Evolutionary conservation across 1,140 invertebrate species (phyloP).

Genomic region (Stegodyphus dumicola): DNA sequence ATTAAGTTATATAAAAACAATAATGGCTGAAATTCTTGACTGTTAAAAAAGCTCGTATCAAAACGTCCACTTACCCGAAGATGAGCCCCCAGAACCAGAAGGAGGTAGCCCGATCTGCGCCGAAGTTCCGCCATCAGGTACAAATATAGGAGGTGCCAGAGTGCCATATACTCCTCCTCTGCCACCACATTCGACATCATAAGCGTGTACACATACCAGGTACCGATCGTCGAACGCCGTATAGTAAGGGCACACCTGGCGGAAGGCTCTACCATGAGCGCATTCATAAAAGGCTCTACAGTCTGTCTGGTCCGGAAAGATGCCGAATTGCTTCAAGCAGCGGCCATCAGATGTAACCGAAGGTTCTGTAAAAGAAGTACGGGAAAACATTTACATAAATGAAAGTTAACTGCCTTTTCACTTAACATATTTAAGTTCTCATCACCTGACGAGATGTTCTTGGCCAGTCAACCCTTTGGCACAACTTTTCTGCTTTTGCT

Average conservation of each 20-base stretch:
- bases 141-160: slow-evolving; percentile 27
- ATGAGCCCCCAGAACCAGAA: slow-evolving; percentile 11
- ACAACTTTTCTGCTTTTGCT: too few species aligned
- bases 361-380: slow-evolving; percentile 13
- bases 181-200: slow-evolving; percentile 42
- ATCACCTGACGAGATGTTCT: too few species aligned
- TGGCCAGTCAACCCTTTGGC: too few species aligned
- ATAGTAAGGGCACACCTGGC: slow-evolving; percentile 93
- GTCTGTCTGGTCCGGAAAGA: slow-evolving; percentile 89
- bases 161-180: slow-evolving; percentile 54
- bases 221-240: slow-evolving; percentile 81
- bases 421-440: too few species aligned
- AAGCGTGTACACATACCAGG: slow-evolving; percentile 40
- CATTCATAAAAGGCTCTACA: slow-evolving; percentile 96
- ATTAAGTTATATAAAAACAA: too few species aligned
- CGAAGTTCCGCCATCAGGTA: slow-evolving; percentile 15
- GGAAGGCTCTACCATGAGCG: slow-evolving; percentile 91
- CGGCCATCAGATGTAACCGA: slow-evolving; percentile 33
- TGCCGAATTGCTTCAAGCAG: slow-evolving; percentile 76
- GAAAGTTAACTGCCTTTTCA: too few species aligned
- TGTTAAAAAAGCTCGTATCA: neutral
- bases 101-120: neutral
- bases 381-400: too few species aligned
- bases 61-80: slow-evolving; percentile 8
- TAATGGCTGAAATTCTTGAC: too few species aligned